Evolutionary conservation across 2,113 vertebrate genomes (phyloP), one percentile per base, ranked within the genome.

Genomic region (Rhea americana): DNA sequence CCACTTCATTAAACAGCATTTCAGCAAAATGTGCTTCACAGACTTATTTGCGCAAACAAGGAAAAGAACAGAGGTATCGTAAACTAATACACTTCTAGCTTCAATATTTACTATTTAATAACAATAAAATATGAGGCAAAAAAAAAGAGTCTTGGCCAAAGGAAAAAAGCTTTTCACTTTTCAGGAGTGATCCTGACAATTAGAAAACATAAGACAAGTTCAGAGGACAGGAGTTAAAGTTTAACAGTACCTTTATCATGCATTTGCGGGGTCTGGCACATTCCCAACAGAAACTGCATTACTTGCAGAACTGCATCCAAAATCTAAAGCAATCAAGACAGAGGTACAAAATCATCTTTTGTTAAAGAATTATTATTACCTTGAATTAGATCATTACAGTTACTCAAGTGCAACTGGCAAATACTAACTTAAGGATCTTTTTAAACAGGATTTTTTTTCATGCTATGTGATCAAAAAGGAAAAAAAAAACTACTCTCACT

Each of bases 181-280:
- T 55, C 56, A 84, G 32, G 12, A 77, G 24, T 24, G 21, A 74
- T 47, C 47, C 32, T 56, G 16, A 70, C 45, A 82, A 55, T 12
- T 3, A 80, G 58, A 66, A 78, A 56, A 66, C 9, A 30, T 5
- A 50, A 48, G 5, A 91, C 24, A 51, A 55, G 39, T 73, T 78
- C 41, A 61, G 25, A 93, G 72, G 13, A 72, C 24, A 67, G 15
- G 28, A 82, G 53, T 59, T 78, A 86, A 32, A 88, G 61, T 87
- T 80, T 59, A 81, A 47, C 37, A 76, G 30, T 98, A 99, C 99
- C 98, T 99, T 99, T 99, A 94, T 99, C 99, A 7, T 99, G 98
- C 93, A 98, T 98, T 95, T 99, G 98, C 0, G 98, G 98, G 28
- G 98, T 98, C 97, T 99, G 98, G 95, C 99, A 99, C 97, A 99